Evolutionary conservation across 2,113 vertebrate species (phyloP), one percentile per base, ranked within the genome.

Genomic region (Cyphomyrus discorhynchus): DNA sequence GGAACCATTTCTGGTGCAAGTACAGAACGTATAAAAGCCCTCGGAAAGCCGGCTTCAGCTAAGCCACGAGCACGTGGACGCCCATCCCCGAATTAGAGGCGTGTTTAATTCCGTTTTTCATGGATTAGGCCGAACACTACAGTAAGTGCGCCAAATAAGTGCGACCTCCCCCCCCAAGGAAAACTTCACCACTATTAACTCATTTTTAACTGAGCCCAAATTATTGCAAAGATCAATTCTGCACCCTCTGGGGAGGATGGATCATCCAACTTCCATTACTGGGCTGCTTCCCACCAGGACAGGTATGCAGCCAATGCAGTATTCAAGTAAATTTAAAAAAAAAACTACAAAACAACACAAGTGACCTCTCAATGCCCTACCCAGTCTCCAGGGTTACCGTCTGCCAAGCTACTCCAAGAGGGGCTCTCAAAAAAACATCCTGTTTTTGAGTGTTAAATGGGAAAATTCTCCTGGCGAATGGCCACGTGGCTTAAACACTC

Each of bases 141-240:
- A 4, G 74, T 42, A 42, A 3, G 39, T 42, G 74, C 31, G 27
- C 49, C 50, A 83, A 83, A 56, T 56, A 89, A 56, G 58, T 52
- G 88, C 9, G 0, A 24, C 62, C 87, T 0, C 50, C 9, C 50
- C 49, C 58, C 24, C 8, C 58, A 3, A 66, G 9, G 9, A 66
- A 27, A 66, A 13, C 27, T 31, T 39, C 74, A 89, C 56, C 49
- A 80, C 70, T 42, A 89, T 80, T 56, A 89, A 31, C 70, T 46
- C 39, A 84, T n/a, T 47, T 35, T 77, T 77, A 49, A 46, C 88
- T 42, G 8, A 17, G 88, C 74, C 88, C 49, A 82, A 42, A 74
- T 82, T 42, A 89, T 89, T 89, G 88, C 47, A 56, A 42, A 89
- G 70, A 89, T 56, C 50, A 89, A n/a, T 82, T 77, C 88, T 89